Percentiles rank a stretch among this genome's conserved stretches.
These are phyloP conservation scores for Coendou prehensilis DNA, from an alignment of 2,797 vertebrate species.

Conservation along the genomic window DNA sequence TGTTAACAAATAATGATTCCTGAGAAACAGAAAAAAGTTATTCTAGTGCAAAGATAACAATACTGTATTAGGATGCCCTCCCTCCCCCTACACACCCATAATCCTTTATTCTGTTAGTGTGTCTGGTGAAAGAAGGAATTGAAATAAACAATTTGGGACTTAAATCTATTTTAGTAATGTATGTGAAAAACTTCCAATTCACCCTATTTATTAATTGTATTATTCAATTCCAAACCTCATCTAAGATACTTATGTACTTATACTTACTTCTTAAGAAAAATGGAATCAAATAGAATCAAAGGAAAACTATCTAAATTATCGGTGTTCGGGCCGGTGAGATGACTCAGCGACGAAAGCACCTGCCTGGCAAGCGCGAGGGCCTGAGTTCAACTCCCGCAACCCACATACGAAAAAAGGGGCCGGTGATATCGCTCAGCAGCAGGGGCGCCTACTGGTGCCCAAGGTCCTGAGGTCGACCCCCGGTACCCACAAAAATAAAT, in stretches of 20 bases:
- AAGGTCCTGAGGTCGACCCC: no score
- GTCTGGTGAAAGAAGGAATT: background rate
- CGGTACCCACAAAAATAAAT: no score
- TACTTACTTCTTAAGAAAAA: background rate
- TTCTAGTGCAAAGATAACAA: conserved; percentile 1
- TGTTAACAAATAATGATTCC: background rate
- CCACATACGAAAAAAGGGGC: no score
- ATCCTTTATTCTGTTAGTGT: background rate
- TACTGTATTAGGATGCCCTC: background rate
- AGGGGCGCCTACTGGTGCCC: no score
- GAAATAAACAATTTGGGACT: background rate
- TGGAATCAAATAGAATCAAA: background rate
- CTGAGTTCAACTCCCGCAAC: no score
- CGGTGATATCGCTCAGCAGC: no score
- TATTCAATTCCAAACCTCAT: background rate
- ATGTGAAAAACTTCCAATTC: background rate
- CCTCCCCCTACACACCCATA: background rate
- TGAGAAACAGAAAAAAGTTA: background rate
- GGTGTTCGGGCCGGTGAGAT: background rate
- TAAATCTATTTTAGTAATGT: background rate
- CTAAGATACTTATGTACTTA: background rate
- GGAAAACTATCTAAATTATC: background rate
- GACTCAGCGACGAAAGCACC: no score
- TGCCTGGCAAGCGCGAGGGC: no score
- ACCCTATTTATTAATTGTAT: background rate